These are phyloP conservation scores for Hafferia zeledoni DNA, from an alignment of 2,797 vertebrate species.

Conservation along the genomic window DNA sequence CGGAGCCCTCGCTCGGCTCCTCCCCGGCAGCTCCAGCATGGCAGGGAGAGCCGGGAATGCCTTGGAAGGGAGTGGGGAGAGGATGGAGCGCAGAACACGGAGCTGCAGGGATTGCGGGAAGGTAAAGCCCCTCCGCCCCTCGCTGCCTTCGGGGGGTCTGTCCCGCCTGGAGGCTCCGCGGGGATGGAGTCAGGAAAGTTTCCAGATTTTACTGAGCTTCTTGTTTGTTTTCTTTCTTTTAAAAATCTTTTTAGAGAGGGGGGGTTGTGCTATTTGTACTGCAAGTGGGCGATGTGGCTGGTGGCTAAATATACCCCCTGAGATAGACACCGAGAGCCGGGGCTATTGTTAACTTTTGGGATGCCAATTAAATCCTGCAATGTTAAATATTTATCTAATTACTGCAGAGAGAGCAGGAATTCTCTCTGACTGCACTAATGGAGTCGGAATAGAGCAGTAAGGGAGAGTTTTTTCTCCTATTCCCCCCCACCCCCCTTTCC, in stretches of 20 bases:
- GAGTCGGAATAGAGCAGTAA: not conserved
- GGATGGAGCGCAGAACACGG: not conserved
- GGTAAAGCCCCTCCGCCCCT: slow-evolving; percentile 19
- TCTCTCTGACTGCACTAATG: not conserved
- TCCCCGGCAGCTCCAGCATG: not conserved
- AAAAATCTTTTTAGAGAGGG: not conserved
- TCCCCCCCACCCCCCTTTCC: not conserved
- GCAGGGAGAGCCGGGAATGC: not conserved
- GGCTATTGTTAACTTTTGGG: slow-evolving; percentile 56
- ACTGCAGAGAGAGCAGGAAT: not conserved
- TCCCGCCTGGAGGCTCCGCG: too few species aligned
- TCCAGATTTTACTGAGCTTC: slow-evolving; percentile 17
- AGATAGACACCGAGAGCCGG: slow-evolving; percentile 32
- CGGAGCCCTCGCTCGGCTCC: not conserved
- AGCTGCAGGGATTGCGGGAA: slow-evolving; percentile 16
- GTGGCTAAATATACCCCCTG: slow-evolving; percentile 41
- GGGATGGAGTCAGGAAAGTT: slow-evolving; percentile 46
- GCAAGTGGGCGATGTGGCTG: slow-evolving; percentile 1
- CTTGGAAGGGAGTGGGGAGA: not conserved
- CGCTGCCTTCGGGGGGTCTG: not conserved
- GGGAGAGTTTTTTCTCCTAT: not conserved
- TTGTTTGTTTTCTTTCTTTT: not conserved
- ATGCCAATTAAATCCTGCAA: slow-evolving; percentile 35
- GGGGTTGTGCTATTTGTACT: not conserved
- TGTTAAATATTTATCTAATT: slow-evolving; percentile 57